These are phyloP conservation scores for Tursiops truncatus DNA, from an alignment of 2,113 vertebrate genomes.

Conservation along the genomic window DNA sequence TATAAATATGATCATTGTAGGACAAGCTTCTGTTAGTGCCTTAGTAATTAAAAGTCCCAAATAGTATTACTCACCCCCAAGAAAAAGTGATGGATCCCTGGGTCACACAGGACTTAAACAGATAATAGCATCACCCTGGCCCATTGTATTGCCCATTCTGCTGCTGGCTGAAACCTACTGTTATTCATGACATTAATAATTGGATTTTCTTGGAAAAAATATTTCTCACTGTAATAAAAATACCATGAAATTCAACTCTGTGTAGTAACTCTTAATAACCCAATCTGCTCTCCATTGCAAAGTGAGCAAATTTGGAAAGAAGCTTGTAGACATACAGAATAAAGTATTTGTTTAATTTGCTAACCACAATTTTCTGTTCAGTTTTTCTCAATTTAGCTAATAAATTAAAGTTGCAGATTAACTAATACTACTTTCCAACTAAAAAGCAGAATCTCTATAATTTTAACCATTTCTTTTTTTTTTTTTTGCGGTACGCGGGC, in stretches of 20 bases:
- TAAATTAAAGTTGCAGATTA: constrained; percentile 10
- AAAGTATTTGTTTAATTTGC: neutral
- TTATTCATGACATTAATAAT: neutral
- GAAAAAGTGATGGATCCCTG: neutral
- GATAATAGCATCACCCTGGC: neutral
- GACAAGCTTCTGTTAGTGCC: neutral
- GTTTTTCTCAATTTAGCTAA: neutral
- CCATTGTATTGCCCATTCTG: neutral
- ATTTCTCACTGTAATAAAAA: constrained; percentile 38
- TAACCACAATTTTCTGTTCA: neutral
- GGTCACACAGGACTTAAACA: neutral
- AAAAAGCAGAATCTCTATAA: neutral
- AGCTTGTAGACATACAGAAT: neutral
- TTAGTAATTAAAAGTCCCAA: constrained; percentile 13
- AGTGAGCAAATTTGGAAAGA: constrained; percentile 1
- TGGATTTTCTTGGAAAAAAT: constrained; percentile 1
- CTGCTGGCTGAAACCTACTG: neutral
- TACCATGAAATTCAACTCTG: neutral
- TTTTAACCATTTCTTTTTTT: neutral
- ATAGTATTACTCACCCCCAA: neutral
- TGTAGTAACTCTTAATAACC: neutral
- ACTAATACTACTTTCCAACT: constrained; percentile 3
- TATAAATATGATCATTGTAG: constrained; percentile 13
- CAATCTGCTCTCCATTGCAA: neutral
- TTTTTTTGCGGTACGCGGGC: too few relatives aligned